phyloP scores from a whole-genome alignment of 2,888 invertebrate genomes.

The Phania funesta region DNA sequence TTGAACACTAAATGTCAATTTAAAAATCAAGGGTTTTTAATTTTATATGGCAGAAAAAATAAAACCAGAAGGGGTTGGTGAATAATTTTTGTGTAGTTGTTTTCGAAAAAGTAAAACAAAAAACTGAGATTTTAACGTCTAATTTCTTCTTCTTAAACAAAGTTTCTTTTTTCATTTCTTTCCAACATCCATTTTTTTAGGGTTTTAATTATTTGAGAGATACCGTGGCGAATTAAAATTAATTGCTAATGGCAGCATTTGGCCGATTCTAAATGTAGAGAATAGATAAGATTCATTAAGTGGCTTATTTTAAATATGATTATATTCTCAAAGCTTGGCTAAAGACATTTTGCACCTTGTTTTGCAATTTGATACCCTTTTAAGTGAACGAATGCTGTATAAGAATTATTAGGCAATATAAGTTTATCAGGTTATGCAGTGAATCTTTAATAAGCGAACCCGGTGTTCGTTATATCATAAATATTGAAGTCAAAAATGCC shows the following conservation, averaged over 20 bases:
- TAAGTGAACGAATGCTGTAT: background rate
- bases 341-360: conserved; percentile 60
- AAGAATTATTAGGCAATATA: too few species aligned
- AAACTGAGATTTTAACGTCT: conserved; percentile 61
- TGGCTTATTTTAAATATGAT: too few species aligned
- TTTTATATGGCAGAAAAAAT: conserved; percentile 1
- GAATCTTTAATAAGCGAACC: too few species aligned
- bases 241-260: conserved; percentile 70
- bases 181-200: conserved; percentile 26
- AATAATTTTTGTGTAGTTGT: conserved; percentile 62
- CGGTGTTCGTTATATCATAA: too few species aligned
- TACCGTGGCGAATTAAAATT: conserved; percentile 71
- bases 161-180: conserved; percentile 61
- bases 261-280: conserved; percentile 51
- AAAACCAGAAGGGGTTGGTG: conserved; percentile 64
- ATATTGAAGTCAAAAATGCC: too few species aligned
- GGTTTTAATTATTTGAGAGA: conserved; percentile 56
- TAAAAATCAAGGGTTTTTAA: conserved; percentile 67
- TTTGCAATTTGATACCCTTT: conserved; percentile 41
- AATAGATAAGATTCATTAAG: conserved; percentile 61
- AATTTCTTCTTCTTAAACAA: conserved; percentile 16
- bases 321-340: too few species aligned
- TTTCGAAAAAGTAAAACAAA: conserved; percentile 66
- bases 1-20: conserved; percentile 68
- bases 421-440: too few species aligned